Conservation (phyloP, 2,797 vertebrate genomes). For the Tokudaia tokunoshimensis region DNA sequence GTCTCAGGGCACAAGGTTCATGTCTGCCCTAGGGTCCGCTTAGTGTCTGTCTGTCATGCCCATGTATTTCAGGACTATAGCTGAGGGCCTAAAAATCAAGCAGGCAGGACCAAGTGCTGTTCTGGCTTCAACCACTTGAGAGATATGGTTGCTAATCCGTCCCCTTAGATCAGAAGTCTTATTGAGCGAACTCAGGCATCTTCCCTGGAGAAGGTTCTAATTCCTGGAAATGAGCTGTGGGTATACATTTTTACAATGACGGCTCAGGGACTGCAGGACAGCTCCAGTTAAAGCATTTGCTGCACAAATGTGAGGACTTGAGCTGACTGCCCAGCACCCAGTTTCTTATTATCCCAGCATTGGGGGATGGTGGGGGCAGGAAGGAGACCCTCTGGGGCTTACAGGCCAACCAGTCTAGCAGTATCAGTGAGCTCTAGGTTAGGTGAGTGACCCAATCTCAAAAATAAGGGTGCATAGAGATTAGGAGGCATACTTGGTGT, state of each 20-base stretch:
- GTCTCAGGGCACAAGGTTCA: not conserved
- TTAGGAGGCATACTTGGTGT: not conserved
- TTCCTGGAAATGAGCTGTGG: not conserved
- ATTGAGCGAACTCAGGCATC: not conserved
- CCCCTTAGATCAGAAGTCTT: not conserved
- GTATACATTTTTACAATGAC: not conserved
- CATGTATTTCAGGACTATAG: not conserved
- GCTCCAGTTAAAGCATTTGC: not conserved
- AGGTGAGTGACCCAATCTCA: not conserved
- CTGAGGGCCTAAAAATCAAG: not conserved
- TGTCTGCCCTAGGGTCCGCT: not conserved
- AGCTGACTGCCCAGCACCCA: not conserved
- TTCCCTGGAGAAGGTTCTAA: not conserved
- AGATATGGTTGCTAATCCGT: not conserved
- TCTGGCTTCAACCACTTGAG: not conserved
- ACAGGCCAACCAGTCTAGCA: not conserved
- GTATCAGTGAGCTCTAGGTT: not conserved
- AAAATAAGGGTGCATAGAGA: not conserved
- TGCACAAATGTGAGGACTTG: not conserved
- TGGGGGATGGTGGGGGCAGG: not conserved
- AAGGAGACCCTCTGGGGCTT: not conserved
- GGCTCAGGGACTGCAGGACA: not conserved
- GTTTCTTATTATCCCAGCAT: not conserved
- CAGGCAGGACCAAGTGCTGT: not conserved
- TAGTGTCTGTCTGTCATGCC: not conserved